Evolutionary conservation across 2,888 invertebrate species (phyloP), one percentile per base, ranked within the genome.

Genomic region (Nymphalis c-album): DNA sequence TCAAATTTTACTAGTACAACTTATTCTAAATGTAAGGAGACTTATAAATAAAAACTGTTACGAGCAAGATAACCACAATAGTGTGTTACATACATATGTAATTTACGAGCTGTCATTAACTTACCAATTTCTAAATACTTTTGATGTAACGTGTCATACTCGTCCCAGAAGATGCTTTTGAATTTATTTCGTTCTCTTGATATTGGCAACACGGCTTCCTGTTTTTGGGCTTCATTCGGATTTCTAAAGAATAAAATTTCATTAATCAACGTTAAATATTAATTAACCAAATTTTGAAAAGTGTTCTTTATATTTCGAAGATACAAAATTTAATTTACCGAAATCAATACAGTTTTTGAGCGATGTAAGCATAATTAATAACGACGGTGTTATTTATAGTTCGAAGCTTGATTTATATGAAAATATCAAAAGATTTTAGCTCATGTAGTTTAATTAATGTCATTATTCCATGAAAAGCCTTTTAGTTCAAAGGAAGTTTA

Each of bases 81-180:
- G 10, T 40, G 35, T 40, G 35, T 2, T 13, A 13, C 17, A 51
- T 13, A 13, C 17, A 51, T 4, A 13, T 20, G 16, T 26, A 22
- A 22, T 53, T 7, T 26, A 5, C 26, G 5, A 3, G 35, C 7
- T 5, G n/a, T 45, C 48, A 20, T 40, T 1, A 59, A 64, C 95
- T 95, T 93, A 98, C 98, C 97, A 75, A 98, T 97, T 93, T 97
- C 97, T 80, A 98, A 93, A 89, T 98, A 98, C 83, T 98, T 97
- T 84, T 98, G 98, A 90, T 97, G 97, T 53, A 97, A 94, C 0
- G 96, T 96, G 84, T 98, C 97, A 87, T 98, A 98, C 83, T 96
- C 96, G 74, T 98, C 98, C 98, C 98, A 98, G 4, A 95, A 94
- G 77, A 97, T 95, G 78, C 95, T 96, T 71, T 96, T 95, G 87